Conservation (phyloP, 2,113 vertebrate species). For the Phocoena sinus region DNA sequence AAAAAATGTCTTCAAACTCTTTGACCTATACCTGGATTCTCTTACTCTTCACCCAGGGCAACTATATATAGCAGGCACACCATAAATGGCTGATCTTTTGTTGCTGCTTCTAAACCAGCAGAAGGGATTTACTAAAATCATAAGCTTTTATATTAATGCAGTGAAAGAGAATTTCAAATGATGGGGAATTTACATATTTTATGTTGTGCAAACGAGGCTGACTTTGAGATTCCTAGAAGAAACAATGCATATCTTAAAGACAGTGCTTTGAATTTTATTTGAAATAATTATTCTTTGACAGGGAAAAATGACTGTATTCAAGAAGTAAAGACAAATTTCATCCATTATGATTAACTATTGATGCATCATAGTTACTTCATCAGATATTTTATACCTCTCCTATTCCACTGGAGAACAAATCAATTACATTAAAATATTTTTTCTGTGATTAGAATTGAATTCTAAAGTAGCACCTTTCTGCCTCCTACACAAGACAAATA, state of each 20-base stretch:
- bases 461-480: constrained; percentile 38
- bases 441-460: constrained; percentile 47
- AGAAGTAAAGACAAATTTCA: not conserved
- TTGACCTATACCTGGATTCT: not conserved
- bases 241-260: constrained; percentile 39
- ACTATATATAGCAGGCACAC: not conserved
- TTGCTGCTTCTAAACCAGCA: not conserved
- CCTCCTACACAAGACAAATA: constrained; percentile 37
- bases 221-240: constrained; percentile 27
- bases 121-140: not conserved
- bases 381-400: not conserved
- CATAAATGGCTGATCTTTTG: not conserved
- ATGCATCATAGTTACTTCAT: not conserved
- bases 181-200: constrained; percentile 18
- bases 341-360: constrained; percentile 3
- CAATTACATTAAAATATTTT: constrained; percentile 39
- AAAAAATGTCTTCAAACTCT: not conserved
- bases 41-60: not conserved
- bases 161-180: constrained; percentile 30
- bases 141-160: not conserved
- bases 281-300: constrained; percentile 33
- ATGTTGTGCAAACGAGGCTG: not conserved
- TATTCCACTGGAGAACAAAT: not conserved
- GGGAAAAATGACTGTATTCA: not conserved
- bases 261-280: not conserved